Evolutionary conservation across 2,888 invertebrate genomes (phyloP).

Genomic region (Meliscaeva auricollis): DNA sequence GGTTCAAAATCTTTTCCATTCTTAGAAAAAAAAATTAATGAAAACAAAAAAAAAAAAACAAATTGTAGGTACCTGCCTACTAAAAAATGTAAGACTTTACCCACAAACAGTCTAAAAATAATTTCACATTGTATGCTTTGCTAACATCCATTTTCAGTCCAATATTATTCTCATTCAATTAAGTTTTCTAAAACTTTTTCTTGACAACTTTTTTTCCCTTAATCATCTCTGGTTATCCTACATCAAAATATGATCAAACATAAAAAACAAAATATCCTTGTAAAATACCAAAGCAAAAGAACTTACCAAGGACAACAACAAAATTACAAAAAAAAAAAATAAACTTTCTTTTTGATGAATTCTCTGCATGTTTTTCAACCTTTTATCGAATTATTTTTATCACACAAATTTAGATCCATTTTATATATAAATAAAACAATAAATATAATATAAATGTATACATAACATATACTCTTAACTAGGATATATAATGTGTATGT

Average conservation of each 20-base stretch:
- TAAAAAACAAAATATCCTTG: not conserved
- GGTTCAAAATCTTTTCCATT: too few relatives aligned
- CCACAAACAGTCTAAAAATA: too few relatives aligned
- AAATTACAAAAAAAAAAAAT: too few relatives aligned
- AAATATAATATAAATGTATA: not conserved
- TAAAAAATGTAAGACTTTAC: too few relatives aligned
- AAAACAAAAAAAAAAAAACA: too few relatives aligned
- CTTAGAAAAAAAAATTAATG: too few relatives aligned
- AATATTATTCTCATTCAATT: slow-evolving; percentile 9
- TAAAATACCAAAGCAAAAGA: too few relatives aligned
- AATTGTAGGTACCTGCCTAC: too few relatives aligned
- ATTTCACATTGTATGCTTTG: too few relatives aligned
- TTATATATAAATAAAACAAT: not conserved
- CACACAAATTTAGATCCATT: not conserved
- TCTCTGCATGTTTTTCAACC: not conserved
- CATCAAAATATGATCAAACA: slow-evolving; percentile 1
- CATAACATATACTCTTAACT: not conserved
- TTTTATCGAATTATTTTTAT: not conserved
- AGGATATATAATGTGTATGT: too few relatives aligned
- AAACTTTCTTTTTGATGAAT: not conserved
- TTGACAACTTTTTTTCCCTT: not conserved
- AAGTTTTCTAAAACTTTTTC: slow-evolving; percentile 25
- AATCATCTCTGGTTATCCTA: slow-evolving; percentile 3
- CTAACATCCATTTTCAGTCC: not conserved
- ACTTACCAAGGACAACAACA: not conserved